Evolutionary conservation across 1,140 invertebrate genomes (phyloP), one percentile per base, ranked within the genome.

Genomic region (Drosophila seguyi): DNA sequence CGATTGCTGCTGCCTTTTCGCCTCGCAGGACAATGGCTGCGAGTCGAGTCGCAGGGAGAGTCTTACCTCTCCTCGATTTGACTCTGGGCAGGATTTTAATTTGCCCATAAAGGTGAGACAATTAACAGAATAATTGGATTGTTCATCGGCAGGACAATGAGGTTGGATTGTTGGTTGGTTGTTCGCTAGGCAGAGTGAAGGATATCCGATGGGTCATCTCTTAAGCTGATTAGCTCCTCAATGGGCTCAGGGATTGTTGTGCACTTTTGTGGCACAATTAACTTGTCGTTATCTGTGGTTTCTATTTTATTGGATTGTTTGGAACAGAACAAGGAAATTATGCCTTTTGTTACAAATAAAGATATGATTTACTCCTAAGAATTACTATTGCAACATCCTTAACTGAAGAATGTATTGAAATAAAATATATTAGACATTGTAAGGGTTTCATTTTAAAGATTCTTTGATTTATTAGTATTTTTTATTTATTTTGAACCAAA

Each of bases 51-150:
- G 52, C 52, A n/a, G 8, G 52, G 11, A 25, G 52, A 22, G 25
- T 55, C 4, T n/a, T 55, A 55, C 52, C 52, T 55, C 20, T 55
- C 52, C 34, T 55, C 60, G 71, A 85, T 90, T 90, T 90, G 85
- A 90, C 85, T 90, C 85, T 75, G 53, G 18, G 55, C 75, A 73
- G 87, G 85, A 90, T 90, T 90, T 90, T 85, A 90, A 90, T 90
- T 90, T 90, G 86, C 53, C 68, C 86, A 90, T 90, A 90, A 90
- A 90, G 85, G 86, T 90, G 85, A 90, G 86, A 90, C 85, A 90
- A 90, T 90, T 90, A 90, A 90, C 85, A 66, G 78, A 90, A 90
- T 90, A 90, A 90, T 90, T 90, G 85, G 85, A 90, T 90, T 90
- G 85, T 75, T 90, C 36, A 73, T 81, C 71, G 53, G 41, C 16